Evolutionary conservation across 2,888 invertebrate species (phyloP).

Genomic region (Meloe dianella): DNA sequence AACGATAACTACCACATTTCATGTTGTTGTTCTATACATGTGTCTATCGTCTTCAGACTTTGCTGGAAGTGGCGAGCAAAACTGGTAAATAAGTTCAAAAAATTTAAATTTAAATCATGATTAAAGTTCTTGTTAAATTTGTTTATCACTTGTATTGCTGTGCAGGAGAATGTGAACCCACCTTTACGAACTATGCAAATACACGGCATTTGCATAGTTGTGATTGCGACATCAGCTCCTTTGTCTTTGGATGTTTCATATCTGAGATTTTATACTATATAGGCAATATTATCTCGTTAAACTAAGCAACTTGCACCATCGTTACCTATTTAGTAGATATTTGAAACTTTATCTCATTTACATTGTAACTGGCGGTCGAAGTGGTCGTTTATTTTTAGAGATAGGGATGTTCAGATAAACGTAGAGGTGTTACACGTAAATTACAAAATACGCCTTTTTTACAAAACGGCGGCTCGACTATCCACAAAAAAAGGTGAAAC

Average conservation of each 20-base stretch:
- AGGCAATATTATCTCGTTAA: background rate
- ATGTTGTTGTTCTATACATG: too few relatives aligned
- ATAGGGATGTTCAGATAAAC: background rate
- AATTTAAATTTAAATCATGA: too few relatives aligned
- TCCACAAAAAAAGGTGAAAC: too few relatives aligned
- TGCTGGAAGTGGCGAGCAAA: too few relatives aligned
- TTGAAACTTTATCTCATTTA: slow-evolving; percentile 6
- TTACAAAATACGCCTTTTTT: background rate
- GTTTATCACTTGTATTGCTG: too few relatives aligned
- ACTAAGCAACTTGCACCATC: background rate
- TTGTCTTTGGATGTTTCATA: background rate
- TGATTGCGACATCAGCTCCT: background rate
- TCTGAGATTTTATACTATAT: background rate
- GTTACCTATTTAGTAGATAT: background rate
- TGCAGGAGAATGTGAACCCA: background rate
- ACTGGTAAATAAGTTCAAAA: too few relatives aligned
- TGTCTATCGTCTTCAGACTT: too few relatives aligned
- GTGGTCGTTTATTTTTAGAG: background rate
- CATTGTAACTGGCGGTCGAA: background rate
- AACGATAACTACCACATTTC: too few relatives aligned
- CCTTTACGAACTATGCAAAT: background rate
- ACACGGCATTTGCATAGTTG: background rate
- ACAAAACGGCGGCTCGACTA: too few relatives aligned
- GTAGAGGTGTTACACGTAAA: background rate
- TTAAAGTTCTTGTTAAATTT: too few relatives aligned